Evolutionary conservation across 2,113 vertebrate species (phyloP).

Genomic region (Oostethus manadensis): DNA sequence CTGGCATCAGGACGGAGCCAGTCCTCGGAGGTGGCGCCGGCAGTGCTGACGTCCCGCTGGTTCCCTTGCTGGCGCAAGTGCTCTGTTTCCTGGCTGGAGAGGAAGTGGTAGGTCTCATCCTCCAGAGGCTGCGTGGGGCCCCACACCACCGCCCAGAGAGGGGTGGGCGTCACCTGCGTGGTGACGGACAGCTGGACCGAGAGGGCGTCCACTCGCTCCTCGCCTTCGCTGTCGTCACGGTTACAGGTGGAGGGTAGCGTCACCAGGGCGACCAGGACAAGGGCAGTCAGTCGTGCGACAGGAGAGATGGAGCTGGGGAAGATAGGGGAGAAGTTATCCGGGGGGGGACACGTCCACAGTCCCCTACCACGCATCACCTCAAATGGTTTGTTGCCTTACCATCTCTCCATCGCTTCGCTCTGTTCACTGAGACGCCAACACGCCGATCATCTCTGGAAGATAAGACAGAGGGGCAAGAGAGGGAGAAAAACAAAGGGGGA

Average conservation of each 20-base stretch:
- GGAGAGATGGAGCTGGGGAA: slow-evolving; percentile 72
- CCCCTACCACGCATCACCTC: not conserved
- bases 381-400: slow-evolving; percentile 56
- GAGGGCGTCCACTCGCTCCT: slow-evolving; percentile 62
- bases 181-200: slow-evolving; percentile 67
- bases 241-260: slow-evolving; percentile 63
- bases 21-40: slow-evolving; percentile 43
- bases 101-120: slow-evolving; percentile 74
- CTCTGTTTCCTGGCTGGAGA: slow-evolving; percentile 66
- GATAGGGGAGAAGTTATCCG: slow-evolving; percentile 42
- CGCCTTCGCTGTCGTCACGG: slow-evolving; percentile 51
- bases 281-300: slow-evolving; percentile 65
- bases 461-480: slow-evolving; percentile 41
- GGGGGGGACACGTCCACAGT: slow-evolving; percentile 23
- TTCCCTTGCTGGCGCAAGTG: slow-evolving; percentile 36
- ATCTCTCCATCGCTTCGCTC: slow-evolving; percentile 77
- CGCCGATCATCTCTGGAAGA: slow-evolving; percentile 70
- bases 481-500: slow-evolving; percentile 37
- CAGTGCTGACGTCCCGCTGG: slow-evolving; percentile 41
- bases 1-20: slow-evolving; percentile 48
- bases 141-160: slow-evolving; percentile 75
- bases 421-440: slow-evolving; percentile 69
- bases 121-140: slow-evolving; percentile 73
- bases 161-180: slow-evolving; percentile 72
- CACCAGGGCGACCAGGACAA: slow-evolving; percentile 65